Evolutionary conservation across 2,797 vertebrate genomes (phyloP), one percentile per base, ranked within the genome.

Genomic region (Balearica regulorum): DNA sequence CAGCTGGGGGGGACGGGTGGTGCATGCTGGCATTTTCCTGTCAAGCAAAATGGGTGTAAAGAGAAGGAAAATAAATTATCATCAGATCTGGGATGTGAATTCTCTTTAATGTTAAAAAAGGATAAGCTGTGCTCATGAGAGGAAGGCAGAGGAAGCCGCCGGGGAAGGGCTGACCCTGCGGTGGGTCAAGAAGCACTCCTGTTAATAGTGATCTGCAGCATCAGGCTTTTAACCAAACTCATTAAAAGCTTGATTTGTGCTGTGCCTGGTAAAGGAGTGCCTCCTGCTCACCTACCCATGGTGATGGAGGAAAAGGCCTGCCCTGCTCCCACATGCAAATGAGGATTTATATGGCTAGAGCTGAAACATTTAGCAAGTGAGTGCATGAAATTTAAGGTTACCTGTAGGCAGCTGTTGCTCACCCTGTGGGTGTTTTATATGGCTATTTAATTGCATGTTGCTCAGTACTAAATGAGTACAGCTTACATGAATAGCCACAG

Each of bases 401-500:
- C 86, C 80, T 87, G 46, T 20, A 55, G 93, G 89, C 69, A 80
- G 84, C 70, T 73, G 57, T 11, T 82, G 70, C 28, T 86, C 33
- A 33, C 66, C 70, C 84, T 24, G 69, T 31, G 81, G 88, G 58
- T 65, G 61, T 89, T 79, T 92, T 60, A 21, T 53, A 53, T 19
- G 92, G 90, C 75, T 62, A 24, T 87, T 96, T 94, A 96, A 92
- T 83, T 92, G 90, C n/a, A 6, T 0, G 43, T 78, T 96, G 75
- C 68, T 96, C 68, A 2, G 72, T 13, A 6, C 46, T 75, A 46
- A 88, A 82, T 35, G 83, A 87, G 53, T 16, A 14, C 8, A 10
- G 69, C 54, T 87, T 78, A 20, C 1, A 6, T 21, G 46, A 92
- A 83, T 39, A 93, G 80, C 78, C 65, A 41, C 79, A 89, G 65